Evolutionary conservation across 2,113 vertebrate species (phyloP), one percentile per base, ranked within the genome.

Genomic region (human (Homo sapiens)): DNA sequence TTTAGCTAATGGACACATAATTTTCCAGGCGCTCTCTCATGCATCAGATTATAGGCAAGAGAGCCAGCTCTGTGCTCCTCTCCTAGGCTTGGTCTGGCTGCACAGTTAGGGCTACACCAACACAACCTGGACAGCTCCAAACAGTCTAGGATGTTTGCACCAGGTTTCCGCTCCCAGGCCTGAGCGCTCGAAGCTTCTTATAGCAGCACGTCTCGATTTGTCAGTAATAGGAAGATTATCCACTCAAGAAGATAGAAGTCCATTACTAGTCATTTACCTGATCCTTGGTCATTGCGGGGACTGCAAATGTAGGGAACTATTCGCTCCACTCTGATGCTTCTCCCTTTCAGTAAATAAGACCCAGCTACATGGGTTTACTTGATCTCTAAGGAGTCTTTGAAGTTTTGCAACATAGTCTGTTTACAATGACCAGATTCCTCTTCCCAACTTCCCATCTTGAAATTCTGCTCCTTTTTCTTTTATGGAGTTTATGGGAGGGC

Each of bases 1-100:
- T 93, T 97, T 95, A 82, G 93, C 94, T 97, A 98, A 98, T 97
- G 96, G 95, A 85, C 94, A 89, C 88, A 75, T 95, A 96, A 97
- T 96, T 97, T 52, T 73, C 90, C 75, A 57, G 84, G 45, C 17
- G 0, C 45, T 61, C 50, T 95, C 82, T 64, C 81, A 92, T 93
- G 93, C 75, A 64, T 45, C 89, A 1, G 48, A 88, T 32, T n/a
- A 35, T 13, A 57, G 48, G 14, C 40, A 70, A 73, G 30, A 32
- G 32, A 75, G 92, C 23, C 76, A 81, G 78, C 48, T 96, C 72
- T 90, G 85, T 72, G 18, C 66, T 81, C 50, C 68, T 91, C 25
- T 86, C 61, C n/a, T 16, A 30, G 38, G 57, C 38, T 66, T 20
- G 5, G 12, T 83, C 88, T 95, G 80, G 45, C 59, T 48, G 30